A percentile compares a stretch with the other conserved stretches of the same genome.
Evolutionary conservation across 2,888 invertebrate species (phyloP).

Genomic region (Mesorhabditis sp.): DNA sequence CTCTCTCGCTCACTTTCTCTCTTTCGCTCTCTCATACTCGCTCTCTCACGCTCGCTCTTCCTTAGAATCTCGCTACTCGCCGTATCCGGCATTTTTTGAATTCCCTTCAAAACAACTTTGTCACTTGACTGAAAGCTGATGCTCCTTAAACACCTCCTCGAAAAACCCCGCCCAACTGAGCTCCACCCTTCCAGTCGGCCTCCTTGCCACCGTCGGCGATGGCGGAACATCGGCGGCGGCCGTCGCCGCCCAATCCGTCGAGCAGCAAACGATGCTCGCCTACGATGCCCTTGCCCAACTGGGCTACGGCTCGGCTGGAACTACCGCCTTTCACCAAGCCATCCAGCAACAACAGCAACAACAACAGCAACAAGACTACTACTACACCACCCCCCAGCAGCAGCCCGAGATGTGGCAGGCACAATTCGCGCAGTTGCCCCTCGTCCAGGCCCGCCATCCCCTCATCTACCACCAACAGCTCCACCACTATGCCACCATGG

Average conservation of each 20-base stretch:
- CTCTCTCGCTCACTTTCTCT: no score
- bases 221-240: background rate
- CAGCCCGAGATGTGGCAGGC: slow-evolving; percentile 6
- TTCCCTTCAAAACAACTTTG: no score
- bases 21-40: no score
- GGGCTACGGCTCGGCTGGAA: background rate
- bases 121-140: no score
- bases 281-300: slow-evolving; percentile 5
- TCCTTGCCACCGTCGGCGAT: background rate
- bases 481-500: background rate
- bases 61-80: no score
- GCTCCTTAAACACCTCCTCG: no score
- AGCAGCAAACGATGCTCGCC: slow-evolving; percentile 1
- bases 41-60: no score
- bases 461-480: background rate
- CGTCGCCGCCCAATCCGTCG: background rate
- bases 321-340: background rate
- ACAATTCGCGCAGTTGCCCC: background rate
- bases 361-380: background rate
- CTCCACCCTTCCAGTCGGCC: no score
- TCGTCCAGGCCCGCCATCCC: background rate
- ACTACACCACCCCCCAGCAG: slow-evolving; percentile 1
- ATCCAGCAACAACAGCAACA: background rate
- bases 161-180: no score
- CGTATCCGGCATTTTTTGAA: no score